Evolutionary conservation across 2,113 vertebrate species (phyloP), one percentile per base, ranked within the genome.

Genomic region (Lampris megalopsis): DNA sequence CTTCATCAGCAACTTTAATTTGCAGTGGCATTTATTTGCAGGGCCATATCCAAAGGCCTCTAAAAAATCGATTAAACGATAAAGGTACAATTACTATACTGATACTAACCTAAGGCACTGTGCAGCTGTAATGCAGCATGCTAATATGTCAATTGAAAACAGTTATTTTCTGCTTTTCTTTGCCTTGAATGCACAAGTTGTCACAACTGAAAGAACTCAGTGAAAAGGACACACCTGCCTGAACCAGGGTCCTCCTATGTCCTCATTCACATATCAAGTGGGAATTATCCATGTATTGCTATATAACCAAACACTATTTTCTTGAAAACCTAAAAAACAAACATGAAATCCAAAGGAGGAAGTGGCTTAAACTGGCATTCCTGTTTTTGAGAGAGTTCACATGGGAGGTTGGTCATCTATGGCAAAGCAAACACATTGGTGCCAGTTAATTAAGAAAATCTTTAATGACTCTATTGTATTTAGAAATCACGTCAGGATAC

Each of bases 61-160:
- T 59, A 7, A 2, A 59, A 60, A 79, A 76, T 3, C 70, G 64
- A 80, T 67, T 63, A 62, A 71, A 50, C 11, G 61, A 73, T 43
- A 60, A 78, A 77, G 35, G n/a, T 52, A 36, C 81, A 52, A 38
- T 13, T 35, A 56, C 74, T 45, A 53, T 63, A 63, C 71, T 63
- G 68, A 79, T 81, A 73, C 38, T 45, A 13, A 42, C 82, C 80
- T 42, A 64, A 8, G 40, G 82, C 69, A 2, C 63, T 74, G 69
- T 10, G 41, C 10, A 74, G 11, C 63, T 57, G 73, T 73, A 52
- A 74, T 59, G 82, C 40, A 43, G 48, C 77, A 81, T 61, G 75
- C 41, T 63, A 56, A 36, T n/a, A 62, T n/a, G 6, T 43, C 11
- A 43, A 24, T 35, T 7, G n/a, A 63, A 43, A 67, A 53, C 60